These are phyloP conservation scores for Phacellophora camtschatica DNA, from an alignment of 30 jellyfish, hydroid and myxozoan species.

Conservation along the genomic window DNA sequence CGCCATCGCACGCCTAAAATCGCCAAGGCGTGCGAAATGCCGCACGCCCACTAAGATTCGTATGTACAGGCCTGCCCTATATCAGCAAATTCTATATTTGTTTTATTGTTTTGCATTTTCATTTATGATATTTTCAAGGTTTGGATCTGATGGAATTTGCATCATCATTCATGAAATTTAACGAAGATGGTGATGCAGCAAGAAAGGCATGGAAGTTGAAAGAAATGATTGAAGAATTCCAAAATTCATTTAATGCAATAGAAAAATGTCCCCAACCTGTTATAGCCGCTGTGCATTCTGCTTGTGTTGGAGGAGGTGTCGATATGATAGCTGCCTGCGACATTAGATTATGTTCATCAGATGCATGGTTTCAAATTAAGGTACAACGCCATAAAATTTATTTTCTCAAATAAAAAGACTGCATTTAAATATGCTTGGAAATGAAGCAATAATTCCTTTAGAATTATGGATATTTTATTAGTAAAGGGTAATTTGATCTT, in stretches of 20 bases:
- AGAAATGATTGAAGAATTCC: conserved; percentile 59
- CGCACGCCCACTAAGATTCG: too few relatives aligned
- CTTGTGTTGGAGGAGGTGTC: conserved; percentile 95
- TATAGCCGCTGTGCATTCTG: conserved; percentile 91
- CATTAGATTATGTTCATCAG: conserved; percentile 79
- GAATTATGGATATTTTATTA: too few relatives aligned
- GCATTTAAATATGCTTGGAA: too few relatives aligned
- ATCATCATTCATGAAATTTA: conserved; percentile 58
- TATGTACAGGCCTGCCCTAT: too few relatives aligned
- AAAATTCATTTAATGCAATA: conserved; percentile 67
- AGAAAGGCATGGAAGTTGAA: conserved; percentile 69
- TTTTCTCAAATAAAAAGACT: too few relatives aligned
- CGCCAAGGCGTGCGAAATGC: too few relatives aligned
- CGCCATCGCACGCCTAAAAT: too few relatives aligned
- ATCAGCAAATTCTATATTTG: neutral
- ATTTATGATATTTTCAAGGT: conserved; percentile 17
- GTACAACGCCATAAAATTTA: too few relatives aligned
- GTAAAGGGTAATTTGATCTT: too few relatives aligned
- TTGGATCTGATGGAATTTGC: conserved; percentile 86
- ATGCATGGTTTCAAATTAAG: conserved; percentile 94
- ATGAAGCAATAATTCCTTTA: too few relatives aligned
- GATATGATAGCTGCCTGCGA: conserved; percentile 93
- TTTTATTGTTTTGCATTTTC: neutral
- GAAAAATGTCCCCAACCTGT: conserved; percentile 93
- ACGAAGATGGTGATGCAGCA: conserved; percentile 72